These are phyloP conservation scores for Falco punctatus DNA, from an alignment of 2,113 vertebrate genomes.

Conservation along the genomic window DNA sequence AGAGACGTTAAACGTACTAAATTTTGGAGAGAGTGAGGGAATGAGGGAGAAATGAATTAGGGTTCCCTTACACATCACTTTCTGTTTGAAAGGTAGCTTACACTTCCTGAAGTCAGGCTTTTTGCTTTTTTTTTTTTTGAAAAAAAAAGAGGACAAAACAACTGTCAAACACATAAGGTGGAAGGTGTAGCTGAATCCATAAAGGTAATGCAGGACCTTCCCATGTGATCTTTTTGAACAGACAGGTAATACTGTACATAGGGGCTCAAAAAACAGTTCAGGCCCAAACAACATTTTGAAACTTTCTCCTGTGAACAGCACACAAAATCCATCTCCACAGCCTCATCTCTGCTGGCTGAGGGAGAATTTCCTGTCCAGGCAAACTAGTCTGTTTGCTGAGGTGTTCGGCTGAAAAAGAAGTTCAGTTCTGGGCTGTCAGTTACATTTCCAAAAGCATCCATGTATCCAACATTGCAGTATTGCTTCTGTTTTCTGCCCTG, in stretches of 20 bases:
- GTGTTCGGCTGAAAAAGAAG: not conserved
- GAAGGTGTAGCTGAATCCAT: not conserved
- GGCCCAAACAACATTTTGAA: not conserved
- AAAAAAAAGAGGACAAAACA: not conserved
- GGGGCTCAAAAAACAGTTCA: not conserved
- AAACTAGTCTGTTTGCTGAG: not conserved
- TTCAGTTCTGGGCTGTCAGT: not conserved
- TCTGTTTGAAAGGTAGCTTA: not conserved
- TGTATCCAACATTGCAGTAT: not conserved
- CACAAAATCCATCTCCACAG: not conserved
- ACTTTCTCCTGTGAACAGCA: not conserved
- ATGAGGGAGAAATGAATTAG: not conserved
- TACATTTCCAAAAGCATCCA: not conserved
- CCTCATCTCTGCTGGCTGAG: not conserved
- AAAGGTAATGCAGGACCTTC: not conserved
- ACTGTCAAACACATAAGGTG: not conserved
- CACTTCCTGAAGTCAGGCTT: not conserved
- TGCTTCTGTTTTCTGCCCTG: not conserved
- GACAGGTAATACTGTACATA: rapidly evolving
- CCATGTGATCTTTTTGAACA: not conserved
- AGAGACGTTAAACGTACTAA: rapidly evolving
- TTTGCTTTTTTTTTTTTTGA: not conserved
- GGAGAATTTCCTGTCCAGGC: not conserved
- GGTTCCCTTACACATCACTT: not conserved
- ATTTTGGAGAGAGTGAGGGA: not conserved